phyloP scores from a whole-genome alignment of 2,113 vertebrate genomes.

The Galemys pyrenaicus region DNA sequence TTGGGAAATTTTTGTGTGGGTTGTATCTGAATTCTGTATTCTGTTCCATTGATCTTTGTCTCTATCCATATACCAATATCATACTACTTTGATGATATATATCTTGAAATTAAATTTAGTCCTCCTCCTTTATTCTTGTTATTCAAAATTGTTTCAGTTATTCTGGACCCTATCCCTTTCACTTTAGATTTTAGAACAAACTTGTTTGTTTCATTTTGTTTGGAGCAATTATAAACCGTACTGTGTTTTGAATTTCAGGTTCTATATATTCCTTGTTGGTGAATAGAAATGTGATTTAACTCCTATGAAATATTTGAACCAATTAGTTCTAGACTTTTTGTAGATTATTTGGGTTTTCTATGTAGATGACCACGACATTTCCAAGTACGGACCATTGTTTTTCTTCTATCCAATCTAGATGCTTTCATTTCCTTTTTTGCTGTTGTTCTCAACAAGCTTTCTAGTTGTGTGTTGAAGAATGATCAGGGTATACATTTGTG shows the following conservation, averaged over 20 bases:
- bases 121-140: not conserved
- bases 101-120: not conserved
- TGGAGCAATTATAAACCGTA: not conserved
- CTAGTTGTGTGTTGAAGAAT: not conserved
- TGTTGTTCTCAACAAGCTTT: not conserved
- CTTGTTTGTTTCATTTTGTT: not conserved
- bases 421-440: not conserved
- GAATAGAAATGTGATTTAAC: not conserved
- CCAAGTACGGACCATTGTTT: not conserved
- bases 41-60: not conserved
- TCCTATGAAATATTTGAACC: not conserved
- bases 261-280: not conserved
- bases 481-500: not conserved
- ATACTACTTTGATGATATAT: not conserved
- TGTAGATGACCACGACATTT: not conserved
- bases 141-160: not conserved
- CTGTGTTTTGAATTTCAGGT: not conserved
- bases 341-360: not conserved
- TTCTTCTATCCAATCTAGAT: not conserved
- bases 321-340: not conserved
- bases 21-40: not conserved
- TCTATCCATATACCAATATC: not conserved
- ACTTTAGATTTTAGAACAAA: not conserved
- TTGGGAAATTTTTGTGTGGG: not conserved
- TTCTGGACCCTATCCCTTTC: not conserved